These are phyloP conservation scores for Leptopterna dolabrata DNA, from an alignment of 2,888 invertebrate species.

Conservation along the genomic window DNA sequence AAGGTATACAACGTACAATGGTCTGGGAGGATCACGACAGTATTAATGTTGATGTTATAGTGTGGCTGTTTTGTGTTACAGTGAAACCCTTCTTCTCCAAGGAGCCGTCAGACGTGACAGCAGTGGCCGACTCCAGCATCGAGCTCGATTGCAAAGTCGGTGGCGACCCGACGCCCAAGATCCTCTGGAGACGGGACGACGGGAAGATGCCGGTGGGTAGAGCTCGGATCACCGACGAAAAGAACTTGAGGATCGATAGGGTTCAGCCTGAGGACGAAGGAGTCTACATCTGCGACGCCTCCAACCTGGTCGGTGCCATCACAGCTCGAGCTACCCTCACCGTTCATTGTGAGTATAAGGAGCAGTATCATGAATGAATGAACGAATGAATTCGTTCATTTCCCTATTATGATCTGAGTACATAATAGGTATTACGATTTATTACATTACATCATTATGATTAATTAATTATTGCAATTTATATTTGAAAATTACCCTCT, in stretches of 20 bases:
- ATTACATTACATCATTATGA: too few species aligned
- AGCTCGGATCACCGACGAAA: conserved; percentile 80
- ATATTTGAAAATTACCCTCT: too few species aligned
- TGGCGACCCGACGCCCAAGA: conserved; percentile 89
- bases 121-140: conserved; percentile 84
- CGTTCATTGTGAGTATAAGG: conserved; percentile 87
- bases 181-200: conserved; percentile 88
- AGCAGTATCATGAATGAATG: neutral
- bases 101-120: conserved; percentile 87
- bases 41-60: too few species aligned
- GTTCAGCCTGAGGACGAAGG: conserved; percentile 87
- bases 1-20: too few species aligned
- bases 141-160: conserved; percentile 90
- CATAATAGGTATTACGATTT: too few species aligned
- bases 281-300: conserved; percentile 88
- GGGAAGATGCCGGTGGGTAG: conserved; percentile 87
- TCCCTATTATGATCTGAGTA: too few species aligned
- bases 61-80: conserved; percentile 69
- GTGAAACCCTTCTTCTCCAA: conserved; percentile 90
- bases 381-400: too few species aligned
- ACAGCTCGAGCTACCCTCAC: conserved; percentile 86
- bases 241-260: conserved; percentile 84
- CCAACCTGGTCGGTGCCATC: conserved; percentile 88
- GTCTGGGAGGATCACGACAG: too few species aligned
- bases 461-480: too few species aligned